Conservation (phyloP, 2,113 vertebrate species). For the Rhinopomastus cyanomelas region DNA sequence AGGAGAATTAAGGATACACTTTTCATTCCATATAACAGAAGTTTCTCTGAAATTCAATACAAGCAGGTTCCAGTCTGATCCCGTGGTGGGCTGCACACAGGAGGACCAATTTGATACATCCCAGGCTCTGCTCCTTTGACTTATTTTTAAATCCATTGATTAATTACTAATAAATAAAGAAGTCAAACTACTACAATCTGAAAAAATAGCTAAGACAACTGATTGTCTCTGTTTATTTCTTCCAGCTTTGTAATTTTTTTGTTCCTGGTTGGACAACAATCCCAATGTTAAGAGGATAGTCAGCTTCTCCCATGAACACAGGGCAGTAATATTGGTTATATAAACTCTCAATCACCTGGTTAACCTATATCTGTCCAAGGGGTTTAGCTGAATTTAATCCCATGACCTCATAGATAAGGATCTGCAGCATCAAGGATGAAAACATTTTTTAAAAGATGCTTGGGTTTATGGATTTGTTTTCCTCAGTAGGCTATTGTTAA, state of each 20-base stretch:
- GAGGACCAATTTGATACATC: background rate
- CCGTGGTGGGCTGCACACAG: background rate
- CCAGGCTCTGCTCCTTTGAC: background rate
- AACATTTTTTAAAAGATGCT: background rate
- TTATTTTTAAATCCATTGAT: background rate
- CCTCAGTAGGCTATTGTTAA: background rate
- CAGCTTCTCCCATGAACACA: background rate
- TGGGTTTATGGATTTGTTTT: background rate
- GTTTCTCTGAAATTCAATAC: background rate
- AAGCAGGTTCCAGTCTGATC: background rate
- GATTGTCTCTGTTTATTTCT: background rate
- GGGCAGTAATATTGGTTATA: background rate
- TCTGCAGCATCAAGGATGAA: background rate
- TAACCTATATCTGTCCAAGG: background rate
- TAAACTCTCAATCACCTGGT: background rate
- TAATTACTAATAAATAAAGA: background rate
- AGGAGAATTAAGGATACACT: background rate
- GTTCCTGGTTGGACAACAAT: background rate
- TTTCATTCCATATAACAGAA: background rate
- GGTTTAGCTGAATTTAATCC: background rate
- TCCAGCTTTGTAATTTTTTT: background rate
- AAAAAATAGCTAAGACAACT: background rate
- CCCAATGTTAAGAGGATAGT: background rate
- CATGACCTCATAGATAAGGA: background rate
- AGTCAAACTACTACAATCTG: background rate